phyloP scores from a whole-genome alignment of 2,113 vertebrate genomes.

The Cebus imitator region DNA sequence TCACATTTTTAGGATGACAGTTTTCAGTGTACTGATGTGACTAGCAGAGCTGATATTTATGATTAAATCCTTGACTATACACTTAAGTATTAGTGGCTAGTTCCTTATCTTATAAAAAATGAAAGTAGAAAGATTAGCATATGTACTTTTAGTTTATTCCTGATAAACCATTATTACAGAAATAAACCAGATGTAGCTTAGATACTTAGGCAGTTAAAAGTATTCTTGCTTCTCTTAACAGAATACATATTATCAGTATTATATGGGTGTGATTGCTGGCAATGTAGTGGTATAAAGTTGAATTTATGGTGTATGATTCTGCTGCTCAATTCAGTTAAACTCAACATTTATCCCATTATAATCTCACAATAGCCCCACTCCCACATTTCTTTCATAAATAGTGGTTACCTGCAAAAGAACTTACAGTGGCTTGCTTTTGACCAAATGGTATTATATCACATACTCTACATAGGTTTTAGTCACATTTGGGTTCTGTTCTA shows the following conservation, averaged over 20 bases:
- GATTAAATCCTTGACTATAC: neutral
- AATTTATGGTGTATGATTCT: slow-evolving; percentile 12
- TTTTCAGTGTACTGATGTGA: slow-evolving; percentile 34
- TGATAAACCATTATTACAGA: slow-evolving; percentile 1
- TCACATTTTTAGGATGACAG: slow-evolving; percentile 11
- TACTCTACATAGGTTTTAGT: neutral
- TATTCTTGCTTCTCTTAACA: neutral
- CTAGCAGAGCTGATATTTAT: slow-evolving; percentile 27
- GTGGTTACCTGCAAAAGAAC: neutral
- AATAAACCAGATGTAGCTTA: neutral
- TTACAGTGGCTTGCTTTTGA: neutral
- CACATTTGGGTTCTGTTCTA: neutral
- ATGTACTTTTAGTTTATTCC: neutral
- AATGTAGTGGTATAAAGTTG: neutral
- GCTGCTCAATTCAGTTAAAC: neutral
- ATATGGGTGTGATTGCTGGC: neutral
- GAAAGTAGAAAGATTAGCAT: neutral
- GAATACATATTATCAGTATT: neutral
- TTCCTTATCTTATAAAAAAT: neutral
- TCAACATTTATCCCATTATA: neutral
- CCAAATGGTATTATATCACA: neutral
- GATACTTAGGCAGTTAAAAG: neutral
- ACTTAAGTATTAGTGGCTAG: neutral
- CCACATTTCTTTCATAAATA: neutral
- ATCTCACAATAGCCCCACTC: neutral